Evolutionary conservation across 2,113 vertebrate species (phyloP).

Genomic region (Macaca mulatta): DNA sequence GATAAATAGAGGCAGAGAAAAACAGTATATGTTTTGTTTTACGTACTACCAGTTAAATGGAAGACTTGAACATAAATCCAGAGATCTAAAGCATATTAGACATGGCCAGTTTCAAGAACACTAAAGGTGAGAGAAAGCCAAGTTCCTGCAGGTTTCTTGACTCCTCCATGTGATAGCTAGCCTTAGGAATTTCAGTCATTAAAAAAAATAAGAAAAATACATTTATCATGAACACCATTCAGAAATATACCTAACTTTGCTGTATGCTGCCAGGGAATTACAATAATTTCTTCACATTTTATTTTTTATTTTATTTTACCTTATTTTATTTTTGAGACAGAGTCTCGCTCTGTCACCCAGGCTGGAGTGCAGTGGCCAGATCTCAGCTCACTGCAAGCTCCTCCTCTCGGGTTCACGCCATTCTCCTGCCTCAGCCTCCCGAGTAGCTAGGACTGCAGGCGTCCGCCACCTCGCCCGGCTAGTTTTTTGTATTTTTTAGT

Average conservation of each 20-base stretch:
- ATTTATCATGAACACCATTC: not conserved
- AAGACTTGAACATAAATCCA: not conserved
- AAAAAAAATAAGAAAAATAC: not conserved
- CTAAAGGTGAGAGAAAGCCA: not conserved
- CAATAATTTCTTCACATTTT: not conserved
- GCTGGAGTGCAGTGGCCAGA: too few relatives aligned
- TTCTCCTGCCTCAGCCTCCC: too few relatives aligned
- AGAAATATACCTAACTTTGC: not conserved
- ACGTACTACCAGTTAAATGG: not conserved
- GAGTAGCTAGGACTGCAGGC: too few relatives aligned
- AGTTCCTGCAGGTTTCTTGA: accelerated
- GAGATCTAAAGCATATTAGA: not conserved
- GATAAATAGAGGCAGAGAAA: not conserved
- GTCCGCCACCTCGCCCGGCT: too few relatives aligned
- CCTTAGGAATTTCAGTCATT: not conserved
- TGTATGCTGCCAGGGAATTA: not conserved
- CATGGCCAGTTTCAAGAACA: not conserved
- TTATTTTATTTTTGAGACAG: too few relatives aligned
- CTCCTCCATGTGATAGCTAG: not conserved
- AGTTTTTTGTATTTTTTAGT: too few relatives aligned
- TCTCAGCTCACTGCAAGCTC: too few relatives aligned
- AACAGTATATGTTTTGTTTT: not conserved
- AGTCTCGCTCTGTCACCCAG: too few relatives aligned
- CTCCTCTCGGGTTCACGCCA: too few relatives aligned
- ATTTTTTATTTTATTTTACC: not conserved